phyloP scores from a whole-genome alignment of 2,888 invertebrate genomes.

The Cantharis rufa region DNA sequence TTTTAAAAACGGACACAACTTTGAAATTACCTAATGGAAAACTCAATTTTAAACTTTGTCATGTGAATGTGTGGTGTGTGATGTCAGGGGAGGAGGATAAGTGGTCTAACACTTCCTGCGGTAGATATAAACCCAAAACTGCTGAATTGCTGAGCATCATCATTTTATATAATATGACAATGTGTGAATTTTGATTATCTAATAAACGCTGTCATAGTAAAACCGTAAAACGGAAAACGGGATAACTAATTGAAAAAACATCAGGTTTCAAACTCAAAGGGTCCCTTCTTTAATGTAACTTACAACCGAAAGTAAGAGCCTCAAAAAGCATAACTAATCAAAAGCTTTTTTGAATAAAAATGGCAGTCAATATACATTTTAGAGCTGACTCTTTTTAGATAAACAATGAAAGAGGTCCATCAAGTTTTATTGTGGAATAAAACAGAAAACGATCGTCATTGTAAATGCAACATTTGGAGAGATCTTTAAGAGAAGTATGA shows the following conservation, averaged over 20 bases:
- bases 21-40: background rate
- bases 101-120: background rate
- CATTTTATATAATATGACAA: background rate
- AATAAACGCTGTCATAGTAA: too few relatives aligned
- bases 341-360: background rate
- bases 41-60: background rate
- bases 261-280: background rate
- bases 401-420: background rate
- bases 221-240: too few relatives aligned
- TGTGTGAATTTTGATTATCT: background rate
- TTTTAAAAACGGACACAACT: background rate
- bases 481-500: background rate
- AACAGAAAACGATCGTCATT: background rate
- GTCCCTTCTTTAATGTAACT: background rate
- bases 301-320: background rate
- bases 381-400: background rate
- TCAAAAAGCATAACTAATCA: background rate
- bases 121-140: background rate
- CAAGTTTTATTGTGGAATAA: background rate
- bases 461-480: background rate
- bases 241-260: background rate
- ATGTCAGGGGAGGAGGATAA: background rate
- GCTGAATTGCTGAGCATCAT: background rate
- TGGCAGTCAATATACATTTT: background rate
- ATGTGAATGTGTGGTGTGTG: background rate